These are phyloP conservation scores for Mus pahari DNA, from an alignment of 2,113 vertebrate species.

Conservation along the genomic window DNA sequence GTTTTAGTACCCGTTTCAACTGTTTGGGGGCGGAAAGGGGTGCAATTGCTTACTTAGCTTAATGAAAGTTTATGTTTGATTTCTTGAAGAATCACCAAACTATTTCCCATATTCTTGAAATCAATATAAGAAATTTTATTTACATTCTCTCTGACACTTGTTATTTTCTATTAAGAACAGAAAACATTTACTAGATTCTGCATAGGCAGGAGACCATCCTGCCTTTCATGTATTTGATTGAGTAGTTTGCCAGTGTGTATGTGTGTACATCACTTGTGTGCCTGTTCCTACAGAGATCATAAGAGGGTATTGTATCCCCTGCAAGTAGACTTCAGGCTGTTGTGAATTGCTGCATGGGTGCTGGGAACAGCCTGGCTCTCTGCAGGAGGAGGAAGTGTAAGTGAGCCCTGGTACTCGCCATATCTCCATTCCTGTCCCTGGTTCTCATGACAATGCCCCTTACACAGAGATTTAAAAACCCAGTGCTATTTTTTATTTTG, in stretches of 20 bases:
- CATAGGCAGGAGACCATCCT: not conserved
- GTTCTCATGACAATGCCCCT: not conserved
- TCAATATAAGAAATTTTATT: not conserved
- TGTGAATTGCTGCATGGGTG: not conserved
- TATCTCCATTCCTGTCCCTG: not conserved
- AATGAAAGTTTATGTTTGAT: not conserved
- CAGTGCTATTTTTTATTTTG: not conserved
- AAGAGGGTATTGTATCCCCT: not conserved
- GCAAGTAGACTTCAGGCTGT: not conserved
- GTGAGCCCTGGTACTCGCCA: fast-evolving
- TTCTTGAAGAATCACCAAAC: constrained; percentile 15
- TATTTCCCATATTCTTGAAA: not conserved
- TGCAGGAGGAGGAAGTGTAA: no score
- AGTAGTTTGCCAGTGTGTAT: not conserved
- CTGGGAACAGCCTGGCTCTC: not conserved
- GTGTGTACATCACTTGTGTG: not conserved
- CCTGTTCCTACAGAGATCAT: not conserved
- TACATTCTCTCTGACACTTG: not conserved
- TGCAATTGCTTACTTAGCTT: not conserved
- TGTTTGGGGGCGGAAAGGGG: not conserved
- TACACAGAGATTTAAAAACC: not conserved
- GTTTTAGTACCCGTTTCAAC: not conserved
- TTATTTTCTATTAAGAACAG: not conserved
- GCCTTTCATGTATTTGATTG: not conserved
- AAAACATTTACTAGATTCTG: not conserved